phyloP scores from a whole-genome alignment of 2,888 invertebrate species.

The Meghimatium bilineatum region DNA sequence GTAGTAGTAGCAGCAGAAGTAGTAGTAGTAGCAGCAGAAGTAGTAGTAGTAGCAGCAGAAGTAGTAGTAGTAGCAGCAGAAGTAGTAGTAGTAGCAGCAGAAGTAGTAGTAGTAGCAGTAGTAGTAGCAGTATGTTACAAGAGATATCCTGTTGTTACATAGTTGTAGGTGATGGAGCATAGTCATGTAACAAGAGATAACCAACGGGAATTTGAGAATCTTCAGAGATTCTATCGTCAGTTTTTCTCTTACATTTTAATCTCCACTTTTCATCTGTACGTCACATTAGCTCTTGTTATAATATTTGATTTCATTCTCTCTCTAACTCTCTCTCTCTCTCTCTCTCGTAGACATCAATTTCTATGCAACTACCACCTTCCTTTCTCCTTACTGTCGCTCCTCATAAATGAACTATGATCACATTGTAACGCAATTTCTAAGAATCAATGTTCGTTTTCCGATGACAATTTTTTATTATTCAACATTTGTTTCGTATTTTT shows the following conservation, averaged over 20 bases:
- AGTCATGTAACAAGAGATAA: no score
- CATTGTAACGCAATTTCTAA: neutral
- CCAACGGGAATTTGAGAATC: no score
- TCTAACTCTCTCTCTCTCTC: neutral
- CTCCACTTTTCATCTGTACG: neutral
- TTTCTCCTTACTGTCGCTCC: neutral
- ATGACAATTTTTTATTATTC: neutral
- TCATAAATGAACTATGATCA: neutral
- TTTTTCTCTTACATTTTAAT: neutral
- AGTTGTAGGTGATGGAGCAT: no score
- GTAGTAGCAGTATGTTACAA: neutral
- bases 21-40: neutral
- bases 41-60: conserved; percentile 3
- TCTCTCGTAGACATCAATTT: neutral
- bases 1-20: neutral
- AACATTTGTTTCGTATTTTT: neutral
- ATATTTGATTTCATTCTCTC: neutral
- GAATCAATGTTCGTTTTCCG: neutral
- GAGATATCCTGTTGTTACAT: neutral
- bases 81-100: conserved; percentile 12
- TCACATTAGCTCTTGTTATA: neutral
- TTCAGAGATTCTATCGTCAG: no score
- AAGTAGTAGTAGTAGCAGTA: neutral
- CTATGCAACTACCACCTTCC: no score
- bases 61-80: conserved; percentile 5